These are phyloP conservation scores for Nomia melanderi DNA, from an alignment of 1,140 invertebrate genomes.

Conservation along the genomic window DNA sequence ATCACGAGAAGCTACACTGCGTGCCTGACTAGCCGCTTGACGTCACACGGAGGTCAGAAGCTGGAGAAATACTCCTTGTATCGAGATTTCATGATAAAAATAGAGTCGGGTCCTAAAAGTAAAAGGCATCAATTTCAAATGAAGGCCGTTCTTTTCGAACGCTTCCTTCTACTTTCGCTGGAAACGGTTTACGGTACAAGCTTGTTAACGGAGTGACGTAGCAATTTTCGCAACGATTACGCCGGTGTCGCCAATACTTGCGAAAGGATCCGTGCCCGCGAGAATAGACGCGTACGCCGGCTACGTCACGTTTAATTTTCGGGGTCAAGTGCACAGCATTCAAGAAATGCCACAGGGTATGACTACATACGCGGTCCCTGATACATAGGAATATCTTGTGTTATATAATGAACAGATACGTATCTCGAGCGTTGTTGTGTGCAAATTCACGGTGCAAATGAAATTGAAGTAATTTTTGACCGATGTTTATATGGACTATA, in stretches of 20 bases:
- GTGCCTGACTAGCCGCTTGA: neutral
- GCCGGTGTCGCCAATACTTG: constrained; percentile 17
- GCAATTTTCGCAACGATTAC: constrained; percentile 30
- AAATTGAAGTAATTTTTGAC: too few species aligned
- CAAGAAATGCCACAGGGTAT: constrained; percentile 3
- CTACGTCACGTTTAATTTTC: constrained; percentile 50
- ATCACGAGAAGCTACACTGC: constrained; percentile 20
- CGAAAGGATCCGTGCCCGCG: constrained; percentile 26
- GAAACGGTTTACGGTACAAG: neutral
- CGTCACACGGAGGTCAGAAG: neutral
- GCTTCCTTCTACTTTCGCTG: constrained; percentile 21
- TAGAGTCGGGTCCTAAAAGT: constrained; percentile 2
- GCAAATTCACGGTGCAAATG: neutral
- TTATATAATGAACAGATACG: constrained; percentile 18
- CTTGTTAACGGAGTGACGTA: constrained; percentile 31
- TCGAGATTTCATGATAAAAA: neutral
- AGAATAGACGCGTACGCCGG: neutral
- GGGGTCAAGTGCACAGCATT: constrained; percentile 45
- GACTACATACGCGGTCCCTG: neutral
- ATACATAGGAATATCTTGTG: neutral
- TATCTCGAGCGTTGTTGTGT: neutral
- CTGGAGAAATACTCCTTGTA: neutral
- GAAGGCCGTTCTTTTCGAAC: neutral
- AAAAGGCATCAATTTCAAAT: neutral
- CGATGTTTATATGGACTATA: too few species aligned